A percentile compares a stretch with the other conserved stretches of the same genome.
Conservation (phyloP, 2,113 vertebrate genomes). For the Neodon shergylaensis region DNA sequence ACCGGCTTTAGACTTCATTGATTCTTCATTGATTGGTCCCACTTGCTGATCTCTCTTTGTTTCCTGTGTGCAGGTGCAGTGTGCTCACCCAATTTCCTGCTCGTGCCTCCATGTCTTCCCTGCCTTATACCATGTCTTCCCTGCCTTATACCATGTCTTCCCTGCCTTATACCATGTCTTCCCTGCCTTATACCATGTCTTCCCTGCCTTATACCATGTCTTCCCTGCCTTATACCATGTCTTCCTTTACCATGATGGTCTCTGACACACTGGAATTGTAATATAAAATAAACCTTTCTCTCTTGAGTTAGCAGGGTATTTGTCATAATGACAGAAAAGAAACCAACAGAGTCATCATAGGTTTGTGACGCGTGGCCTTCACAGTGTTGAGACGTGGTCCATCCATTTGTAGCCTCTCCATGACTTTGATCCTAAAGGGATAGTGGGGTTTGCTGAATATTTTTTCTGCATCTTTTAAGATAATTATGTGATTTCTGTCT, state of each 20-base stretch:
- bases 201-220: not conserved
- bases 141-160: no score
- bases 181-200: not conserved
- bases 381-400: not conserved
- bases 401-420: not conserved
- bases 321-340: not conserved
- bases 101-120: not conserved
- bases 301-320: not conserved
- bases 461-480: not conserved
- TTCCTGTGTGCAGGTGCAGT: not conserved
- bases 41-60: not conserved
- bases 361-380: not conserved
- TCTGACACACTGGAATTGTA: not conserved
- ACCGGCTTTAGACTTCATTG: not conserved
- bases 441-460: not conserved
- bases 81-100: not conserved
- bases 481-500: not conserved
- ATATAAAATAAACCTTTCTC: not conserved
- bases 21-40: not conserved
- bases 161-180: no score
- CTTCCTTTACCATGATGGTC: not conserved
- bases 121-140: not conserved
- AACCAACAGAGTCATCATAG: not conserved
- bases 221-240: not conserved
- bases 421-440: not conserved